Evolutionary conservation across 1,140 invertebrate species (phyloP), one percentile per base, ranked within the genome.

Genomic region (Apocrypta bakeri): DNA sequence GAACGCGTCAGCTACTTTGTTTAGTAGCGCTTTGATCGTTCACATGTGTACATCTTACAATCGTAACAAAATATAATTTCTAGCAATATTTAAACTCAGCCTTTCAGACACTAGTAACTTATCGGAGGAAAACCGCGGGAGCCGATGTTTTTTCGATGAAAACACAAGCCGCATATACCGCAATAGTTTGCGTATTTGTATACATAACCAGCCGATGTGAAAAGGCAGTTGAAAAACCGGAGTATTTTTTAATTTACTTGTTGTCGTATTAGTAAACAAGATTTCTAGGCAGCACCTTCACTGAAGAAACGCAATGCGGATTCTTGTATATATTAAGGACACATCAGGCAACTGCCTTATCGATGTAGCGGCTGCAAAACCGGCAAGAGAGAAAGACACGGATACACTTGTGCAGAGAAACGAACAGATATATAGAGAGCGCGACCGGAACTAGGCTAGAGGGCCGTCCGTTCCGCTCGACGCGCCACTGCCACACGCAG

Each of bases 321-420:
- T 56, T 3, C 48, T 56, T 14, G 48, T 17, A 6, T 56, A 6
- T n/a, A 56, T n/a, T n/a, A 0, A 21, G 61, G 25, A 27, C 25
- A 27, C 29, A 90, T 90, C 64, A 27, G 78, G 66, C 33, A 76
- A 31, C 68, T 79, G 40, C 56, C 56, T 81, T 81, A 81, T 74
- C 79, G 79, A 66, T 72, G 37, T n/a, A n/a, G n/a, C n/a, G 27
- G 68, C 6, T 33, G 33, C 69, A 71, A 71, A 71, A 56, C 48
- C 48, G 69, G 29, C 29, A 8, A 66, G 27, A 27, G 48, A 56
- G 48, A 56, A 7, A 56, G 48, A 56, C 42, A 48, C 42, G 9
- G 1, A 42, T 14, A 42, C 40, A 42, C 40, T n/a, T n/a, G n/a
- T n/a, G n/a, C n/a, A n/a, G n/a, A n/a, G n/a, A n/a, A n/a, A n/a